These are phyloP conservation scores for Heliconius erato DNA, from an alignment of 2,888 invertebrate species.

Conservation along the genomic window DNA sequence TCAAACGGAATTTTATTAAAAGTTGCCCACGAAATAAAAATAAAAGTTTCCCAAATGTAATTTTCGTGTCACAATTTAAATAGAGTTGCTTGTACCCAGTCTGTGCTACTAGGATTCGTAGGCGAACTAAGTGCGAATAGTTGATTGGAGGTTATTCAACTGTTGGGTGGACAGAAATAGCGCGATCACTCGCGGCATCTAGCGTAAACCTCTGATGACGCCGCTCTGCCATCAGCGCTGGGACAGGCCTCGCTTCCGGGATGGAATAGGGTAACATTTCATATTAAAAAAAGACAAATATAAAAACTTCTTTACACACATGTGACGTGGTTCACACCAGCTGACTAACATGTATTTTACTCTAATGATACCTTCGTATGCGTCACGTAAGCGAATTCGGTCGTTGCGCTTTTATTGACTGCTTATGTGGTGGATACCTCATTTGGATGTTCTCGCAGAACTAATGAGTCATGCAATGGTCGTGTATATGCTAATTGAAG, in stretches of 20 bases:
- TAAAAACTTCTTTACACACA: neutral
- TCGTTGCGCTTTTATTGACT: conserved; percentile 24
- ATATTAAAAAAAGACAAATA: conserved; percentile 50
- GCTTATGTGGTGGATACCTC: conserved; percentile 15
- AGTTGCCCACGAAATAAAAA: neutral
- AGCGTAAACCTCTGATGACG: conserved; percentile 57
- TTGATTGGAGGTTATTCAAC: conserved; percentile 86
- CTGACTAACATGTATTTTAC: conserved; percentile 12
- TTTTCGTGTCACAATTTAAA: conserved; percentile 34
- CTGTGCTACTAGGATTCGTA: conserved; percentile 66
- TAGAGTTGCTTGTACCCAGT: conserved; percentile 48
- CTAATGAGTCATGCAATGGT: neutral
- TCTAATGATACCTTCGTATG: neutral
- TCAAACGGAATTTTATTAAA: neutral
- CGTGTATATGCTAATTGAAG: conserved; percentile 3
- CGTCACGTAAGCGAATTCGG: conserved; percentile 17
- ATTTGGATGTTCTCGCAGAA: conserved; percentile 3
- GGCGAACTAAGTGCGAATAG: conserved; percentile 81
- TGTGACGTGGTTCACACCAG: neutral
- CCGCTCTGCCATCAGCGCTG: conserved; percentile 59
- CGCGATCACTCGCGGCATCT: conserved; percentile 72
- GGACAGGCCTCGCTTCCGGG: conserved; percentile 73
- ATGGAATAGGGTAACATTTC: conserved; percentile 63
- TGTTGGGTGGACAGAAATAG: conserved; percentile 82
- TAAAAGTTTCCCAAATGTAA: neutral